These are phyloP conservation scores for Whitmania pigra DNA, from an alignment of 1,140 invertebrate species.

Conservation along the genomic window DNA sequence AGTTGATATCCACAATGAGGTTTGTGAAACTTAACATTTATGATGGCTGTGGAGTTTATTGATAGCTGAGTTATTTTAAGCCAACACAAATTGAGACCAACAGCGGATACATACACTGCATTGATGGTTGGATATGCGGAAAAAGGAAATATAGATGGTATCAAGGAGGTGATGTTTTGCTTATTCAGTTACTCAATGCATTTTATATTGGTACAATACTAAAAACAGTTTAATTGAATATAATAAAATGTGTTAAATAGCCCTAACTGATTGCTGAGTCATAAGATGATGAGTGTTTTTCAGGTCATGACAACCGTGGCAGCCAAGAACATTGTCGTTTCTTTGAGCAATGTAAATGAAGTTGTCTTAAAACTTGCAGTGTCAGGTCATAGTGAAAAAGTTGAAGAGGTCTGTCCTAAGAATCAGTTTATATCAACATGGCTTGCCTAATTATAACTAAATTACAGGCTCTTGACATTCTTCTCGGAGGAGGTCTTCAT, in stretches of 20 bases:
- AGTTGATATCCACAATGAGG: neutral
- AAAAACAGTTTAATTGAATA: too few relatives aligned
- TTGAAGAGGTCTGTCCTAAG: too few relatives aligned
- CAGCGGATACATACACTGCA: constrained; percentile 6
- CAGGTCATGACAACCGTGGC: neutral
- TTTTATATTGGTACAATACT: too few relatives aligned
- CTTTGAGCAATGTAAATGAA: neutral
- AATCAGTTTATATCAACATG: too few relatives aligned
- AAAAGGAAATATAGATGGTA: neutral
- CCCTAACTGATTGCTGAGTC: too few relatives aligned
- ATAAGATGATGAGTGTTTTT: neutral
- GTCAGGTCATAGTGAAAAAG: neutral
- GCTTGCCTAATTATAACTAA: too few relatives aligned
- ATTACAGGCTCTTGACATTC: too few relatives aligned
- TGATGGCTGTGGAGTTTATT: neutral
- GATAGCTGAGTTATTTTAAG: neutral
- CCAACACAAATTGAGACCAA: constrained; percentile 2
- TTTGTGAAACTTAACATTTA: neutral
- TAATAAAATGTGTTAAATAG: too few relatives aligned
- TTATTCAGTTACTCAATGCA: too few relatives aligned
- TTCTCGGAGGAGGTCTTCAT: too few relatives aligned
- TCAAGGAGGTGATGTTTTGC: constrained; percentile 2
- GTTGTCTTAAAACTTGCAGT: neutral
- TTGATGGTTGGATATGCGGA: neutral
- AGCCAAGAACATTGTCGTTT: neutral